Evolutionary conservation across 2,797 vertebrate genomes (phyloP).

Genomic region (Hippopotamyrus pictus): DNA sequence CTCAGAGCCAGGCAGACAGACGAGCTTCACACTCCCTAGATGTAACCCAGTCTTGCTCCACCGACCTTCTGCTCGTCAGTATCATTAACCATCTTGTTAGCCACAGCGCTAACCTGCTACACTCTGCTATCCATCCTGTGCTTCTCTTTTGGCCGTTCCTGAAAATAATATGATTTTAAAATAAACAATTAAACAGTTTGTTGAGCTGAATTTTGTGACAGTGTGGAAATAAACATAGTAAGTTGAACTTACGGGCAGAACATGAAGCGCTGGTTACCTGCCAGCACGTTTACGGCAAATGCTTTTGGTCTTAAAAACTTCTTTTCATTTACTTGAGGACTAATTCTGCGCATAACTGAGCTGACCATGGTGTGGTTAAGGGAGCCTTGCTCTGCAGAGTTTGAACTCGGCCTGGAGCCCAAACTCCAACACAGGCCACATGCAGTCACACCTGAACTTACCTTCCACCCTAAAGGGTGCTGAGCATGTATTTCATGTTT

Average conservation of each 20-base stretch:
- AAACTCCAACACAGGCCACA: neutral
- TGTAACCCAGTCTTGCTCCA: neutral
- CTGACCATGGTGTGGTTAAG: neutral
- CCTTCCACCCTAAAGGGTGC: too few species aligned
- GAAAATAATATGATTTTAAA: neutral
- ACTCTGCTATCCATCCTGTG: neutral
- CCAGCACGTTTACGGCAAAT: neutral
- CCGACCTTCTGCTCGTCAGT: neutral
- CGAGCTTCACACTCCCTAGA: neutral
- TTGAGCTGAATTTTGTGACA: neutral
- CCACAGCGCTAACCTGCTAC: neutral
- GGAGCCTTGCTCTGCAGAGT: neutral
- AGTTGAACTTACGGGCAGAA: neutral
- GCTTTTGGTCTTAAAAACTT: neutral
- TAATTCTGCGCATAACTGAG: neutral
- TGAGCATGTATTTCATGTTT: neutral
- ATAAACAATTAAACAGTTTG: neutral
- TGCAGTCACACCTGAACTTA: neutral
- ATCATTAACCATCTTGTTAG: neutral
- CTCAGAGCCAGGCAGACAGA: neutral
- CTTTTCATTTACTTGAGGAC: neutral
- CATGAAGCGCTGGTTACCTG: neutral
- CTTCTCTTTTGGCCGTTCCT: neutral
- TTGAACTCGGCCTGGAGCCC: neutral
- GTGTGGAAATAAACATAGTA: neutral